Evolutionary conservation across 2,888 invertebrate species (phyloP).

Genomic region (Habrosyne pyritoides): DNA sequence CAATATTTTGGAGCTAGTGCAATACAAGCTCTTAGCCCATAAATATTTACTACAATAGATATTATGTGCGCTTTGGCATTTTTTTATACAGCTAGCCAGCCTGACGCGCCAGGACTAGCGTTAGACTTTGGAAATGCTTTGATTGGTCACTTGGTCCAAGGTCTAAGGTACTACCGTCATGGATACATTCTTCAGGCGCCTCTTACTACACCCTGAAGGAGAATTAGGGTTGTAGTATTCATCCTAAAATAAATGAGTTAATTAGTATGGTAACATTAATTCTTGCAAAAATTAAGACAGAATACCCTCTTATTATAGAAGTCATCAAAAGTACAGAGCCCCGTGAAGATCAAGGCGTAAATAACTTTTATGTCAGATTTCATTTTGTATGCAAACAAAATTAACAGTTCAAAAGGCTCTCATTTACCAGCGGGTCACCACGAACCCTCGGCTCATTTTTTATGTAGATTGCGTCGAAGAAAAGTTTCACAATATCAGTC

Average conservation of each 20-base stretch:
- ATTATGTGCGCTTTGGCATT: too few relatives aligned
- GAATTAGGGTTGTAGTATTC: background rate
- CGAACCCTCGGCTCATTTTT: constrained; percentile 78
- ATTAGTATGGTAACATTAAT: background rate
- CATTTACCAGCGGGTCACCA: constrained; percentile 79
- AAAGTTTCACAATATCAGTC: constrained; percentile 81
- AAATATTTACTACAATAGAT: too few relatives aligned
- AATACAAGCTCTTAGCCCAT: too few relatives aligned
- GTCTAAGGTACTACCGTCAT: too few relatives aligned
- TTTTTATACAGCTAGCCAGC: too few relatives aligned
- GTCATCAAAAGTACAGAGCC: constrained; percentile 41
- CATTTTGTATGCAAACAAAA: constrained; percentile 80
- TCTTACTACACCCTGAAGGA: too few relatives aligned
- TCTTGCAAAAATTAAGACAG: background rate
- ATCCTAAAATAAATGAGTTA: background rate
- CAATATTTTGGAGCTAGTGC: too few relatives aligned
- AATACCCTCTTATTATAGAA: constrained; percentile 13
- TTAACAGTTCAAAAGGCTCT: constrained; percentile 80
- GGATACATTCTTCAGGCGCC: too few relatives aligned
- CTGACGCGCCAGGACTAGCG: too few relatives aligned
- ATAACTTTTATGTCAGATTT: constrained; percentile 76
- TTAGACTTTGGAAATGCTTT: too few relatives aligned
- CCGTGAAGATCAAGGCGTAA: constrained; percentile 59
- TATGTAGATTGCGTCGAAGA: constrained; percentile 81
- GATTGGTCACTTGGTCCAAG: too few relatives aligned